Percentiles rank a stretch among this genome's conserved stretches.
Evolutionary conservation across 2,888 invertebrate genomes (phyloP).

Genomic region (Microctonus aethiopoides): DNA sequence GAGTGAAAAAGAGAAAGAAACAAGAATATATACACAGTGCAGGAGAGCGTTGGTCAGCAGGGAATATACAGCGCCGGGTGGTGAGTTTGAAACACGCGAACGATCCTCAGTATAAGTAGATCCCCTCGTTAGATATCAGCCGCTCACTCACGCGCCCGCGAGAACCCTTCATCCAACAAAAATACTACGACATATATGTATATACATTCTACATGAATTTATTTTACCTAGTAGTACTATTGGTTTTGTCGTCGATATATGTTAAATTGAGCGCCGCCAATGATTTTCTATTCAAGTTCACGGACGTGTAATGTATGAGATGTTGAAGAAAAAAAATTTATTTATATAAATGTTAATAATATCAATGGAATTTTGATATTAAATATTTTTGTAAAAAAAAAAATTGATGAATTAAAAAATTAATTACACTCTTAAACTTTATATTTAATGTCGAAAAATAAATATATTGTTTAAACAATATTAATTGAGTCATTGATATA

Average conservation of each 20-base stretch:
- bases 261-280: constrained; percentile 12
- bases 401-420: background rate
- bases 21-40: constrained; percentile 4
- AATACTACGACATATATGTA: background rate
- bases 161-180: constrained; percentile 45
- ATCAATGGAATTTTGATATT: too few relatives aligned
- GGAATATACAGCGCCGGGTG: constrained; percentile 51
- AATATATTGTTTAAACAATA: too few relatives aligned
- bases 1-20: constrained; percentile 3
- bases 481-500: too few relatives aligned
- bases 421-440: background rate
- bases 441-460: too few relatives aligned
- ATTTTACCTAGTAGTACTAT: background rate
- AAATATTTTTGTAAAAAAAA: too few relatives aligned
- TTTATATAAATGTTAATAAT: too few relatives aligned
- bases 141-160: constrained; percentile 64
- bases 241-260: background rate
- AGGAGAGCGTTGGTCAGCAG: constrained; percentile 32
- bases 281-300: constrained; percentile 15
- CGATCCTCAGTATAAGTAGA: constrained; percentile 67
- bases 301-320: constrained; percentile 1
- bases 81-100: constrained; percentile 65
- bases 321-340: too few relatives aligned
- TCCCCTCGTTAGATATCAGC: constrained; percentile 67
- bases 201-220: background rate